Conservation (phyloP, 2,888 invertebrate genomes). For the Dermolepida albohirtum region DNA sequence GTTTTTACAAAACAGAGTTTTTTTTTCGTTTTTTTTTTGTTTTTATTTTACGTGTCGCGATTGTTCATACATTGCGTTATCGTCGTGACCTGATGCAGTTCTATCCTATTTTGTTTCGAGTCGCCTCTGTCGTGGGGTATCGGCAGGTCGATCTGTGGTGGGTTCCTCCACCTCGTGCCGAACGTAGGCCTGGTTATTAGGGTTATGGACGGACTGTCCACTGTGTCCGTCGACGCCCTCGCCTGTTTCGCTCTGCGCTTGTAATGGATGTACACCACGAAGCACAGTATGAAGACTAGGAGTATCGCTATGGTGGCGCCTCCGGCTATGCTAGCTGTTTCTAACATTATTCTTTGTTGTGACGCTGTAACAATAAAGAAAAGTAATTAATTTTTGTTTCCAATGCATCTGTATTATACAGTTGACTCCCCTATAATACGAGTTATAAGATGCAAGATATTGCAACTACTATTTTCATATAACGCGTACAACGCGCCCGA, state of each 20-base stretch:
- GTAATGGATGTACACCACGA: conserved; percentile 75
- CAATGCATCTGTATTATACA: no score
- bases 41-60: conserved; percentile 47
- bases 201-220: conserved; percentile 57
- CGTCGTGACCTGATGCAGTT: conserved; percentile 59
- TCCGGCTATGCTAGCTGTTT: conserved; percentile 89
- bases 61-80: conserved; percentile 51
- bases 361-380: conserved; percentile 69
- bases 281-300: conserved; percentile 76
- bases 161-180: conserved; percentile 60
- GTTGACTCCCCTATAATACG: no score
- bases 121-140: conserved; percentile 51
- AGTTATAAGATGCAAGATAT: no score
- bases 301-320: conserved; percentile 81
- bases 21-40: conserved; percentile 35
- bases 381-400: background rate
- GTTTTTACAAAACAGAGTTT: conserved; percentile 51
- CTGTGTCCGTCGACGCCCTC: conserved; percentile 58
- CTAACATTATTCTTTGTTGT: conserved; percentile 85
- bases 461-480: no score
- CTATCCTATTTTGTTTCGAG: conserved; percentile 51
- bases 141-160: conserved; percentile 50
- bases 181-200: conserved; percentile 58
- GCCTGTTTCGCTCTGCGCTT: conserved; percentile 68
- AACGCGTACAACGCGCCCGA: no score